A percentile compares a stretch with the other conserved stretches of the same genome.
These are phyloP conservation scores for Rhopalosiphum nymphaeae DNA, from an alignment of 2,888 invertebrate species.

Conservation along the genomic window DNA sequence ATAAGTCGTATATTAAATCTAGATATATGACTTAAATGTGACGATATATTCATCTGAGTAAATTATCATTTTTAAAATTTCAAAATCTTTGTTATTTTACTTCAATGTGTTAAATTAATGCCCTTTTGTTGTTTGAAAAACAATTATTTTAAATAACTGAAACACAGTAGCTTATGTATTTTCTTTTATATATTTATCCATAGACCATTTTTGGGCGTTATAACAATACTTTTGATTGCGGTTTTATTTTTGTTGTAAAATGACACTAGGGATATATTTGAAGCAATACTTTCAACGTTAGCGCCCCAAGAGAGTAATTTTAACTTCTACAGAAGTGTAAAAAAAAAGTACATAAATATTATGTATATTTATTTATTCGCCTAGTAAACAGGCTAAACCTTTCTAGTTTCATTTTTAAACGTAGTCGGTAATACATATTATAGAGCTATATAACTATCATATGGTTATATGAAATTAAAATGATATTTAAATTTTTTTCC, in stretches of 20 bases:
- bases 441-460: not conserved
- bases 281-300: conserved; percentile 44
- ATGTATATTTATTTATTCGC: conserved; percentile 7
- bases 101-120: not conserved
- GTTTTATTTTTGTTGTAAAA: conserved; percentile 53
- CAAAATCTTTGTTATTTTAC: not conserved
- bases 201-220: not conserved
- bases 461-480: conserved; percentile 6
- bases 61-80: not conserved
- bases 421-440: not conserved
- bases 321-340: conserved; percentile 37
- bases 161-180: not conserved
- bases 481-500: conserved; percentile 31
- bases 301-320: conserved; percentile 36
- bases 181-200: conserved; percentile 30
- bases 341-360: conserved; percentile 26
- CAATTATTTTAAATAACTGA: not conserved
- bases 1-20: too few relatives aligned
- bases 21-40: not conserved
- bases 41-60: not conserved
- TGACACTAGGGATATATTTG: conserved; percentile 52
- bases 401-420: conserved; percentile 39
- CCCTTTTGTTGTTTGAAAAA: not conserved
- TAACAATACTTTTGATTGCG: conserved; percentile 52
- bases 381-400: conserved; percentile 25